Evolutionary conservation across 1,140 invertebrate genomes (phyloP), one percentile per base, ranked within the genome.

Genomic region (Cotesia typhae): DNA sequence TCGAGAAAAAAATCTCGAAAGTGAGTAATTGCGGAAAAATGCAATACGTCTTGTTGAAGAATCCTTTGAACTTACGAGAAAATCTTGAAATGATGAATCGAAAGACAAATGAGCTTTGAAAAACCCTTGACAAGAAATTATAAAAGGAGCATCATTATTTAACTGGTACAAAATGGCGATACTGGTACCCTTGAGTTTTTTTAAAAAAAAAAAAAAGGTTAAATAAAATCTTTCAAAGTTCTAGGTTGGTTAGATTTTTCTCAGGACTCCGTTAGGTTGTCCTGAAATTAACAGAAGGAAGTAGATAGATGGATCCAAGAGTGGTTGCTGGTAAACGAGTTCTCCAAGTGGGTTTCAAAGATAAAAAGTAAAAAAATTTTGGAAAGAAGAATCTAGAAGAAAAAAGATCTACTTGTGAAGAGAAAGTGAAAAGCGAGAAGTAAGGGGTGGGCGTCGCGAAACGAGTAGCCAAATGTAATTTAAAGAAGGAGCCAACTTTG

Each of bases 391-490:
- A 57, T 68, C 10, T 47, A 9, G 35, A 36, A 55, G 70, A n/a
- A 60, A 57, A 55, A 41, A 59, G 61, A 69, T 14, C 4, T 3
- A 17, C 57, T 10, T 5, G 1, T 51, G 17, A 47, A 20, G 38
- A 67, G 14, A 61, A 66, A 71, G 55, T 20, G 72, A 65, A 55
- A 41, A 67, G 59, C 64, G 73, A 66, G 64, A 37, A 71, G 35
- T 63, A 47, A 69, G 51, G 72, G 69, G 73, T 67, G 63, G 72
- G 76, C 67, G 77, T 78, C 75, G 72, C 75, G 75, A 80, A 80
- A 79, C 80, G 79, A 83, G 82, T 82, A 80, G 81, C 81, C 82
- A 82, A 83, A 84, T 82, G 80, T 82, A 83, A 83, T 84, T 82
- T 83, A 82, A 84, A 83, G 79, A 82, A 82, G 79, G 74, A 82